phyloP scores from a whole-genome alignment of 2,888 invertebrate species.

The Thelaira solivaga region DNA sequence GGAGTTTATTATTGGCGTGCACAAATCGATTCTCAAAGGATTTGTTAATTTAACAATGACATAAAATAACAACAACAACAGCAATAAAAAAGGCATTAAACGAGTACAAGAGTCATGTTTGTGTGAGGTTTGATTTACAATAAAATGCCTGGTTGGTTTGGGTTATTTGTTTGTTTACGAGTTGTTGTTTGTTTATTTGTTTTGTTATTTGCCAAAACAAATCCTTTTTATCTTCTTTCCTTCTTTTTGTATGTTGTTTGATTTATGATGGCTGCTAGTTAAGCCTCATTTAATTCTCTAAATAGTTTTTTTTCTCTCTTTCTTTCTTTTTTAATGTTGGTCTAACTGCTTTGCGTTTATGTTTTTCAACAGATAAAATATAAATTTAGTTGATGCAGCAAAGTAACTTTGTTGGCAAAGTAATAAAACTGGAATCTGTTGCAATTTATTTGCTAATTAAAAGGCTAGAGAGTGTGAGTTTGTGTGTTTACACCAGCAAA shows the following conservation, averaged over 20 bases:
- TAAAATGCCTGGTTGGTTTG: not conserved
- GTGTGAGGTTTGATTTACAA: not conserved
- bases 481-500: no score
- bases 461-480: no score
- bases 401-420: not conserved
- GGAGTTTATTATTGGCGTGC: conserved; percentile 72
- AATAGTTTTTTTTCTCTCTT: no score
- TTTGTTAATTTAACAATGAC: conserved; percentile 66
- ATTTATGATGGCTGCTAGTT: conserved; percentile 54
- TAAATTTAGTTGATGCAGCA: not conserved
- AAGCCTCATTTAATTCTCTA: conserved; percentile 67
- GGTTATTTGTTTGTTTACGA: not conserved
- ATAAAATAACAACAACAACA: not conserved
- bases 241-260: conserved; percentile 2
- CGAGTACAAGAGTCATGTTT: conserved; percentile 4
- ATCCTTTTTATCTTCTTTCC: conserved; percentile 31
- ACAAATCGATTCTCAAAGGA: conserved; percentile 75
- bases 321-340: conserved; percentile 21
- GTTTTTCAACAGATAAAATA: not conserved
- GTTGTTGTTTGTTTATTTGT: not conserved
- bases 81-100: conserved; percentile 17
- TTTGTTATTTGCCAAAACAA: conserved; percentile 38
- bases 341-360: not conserved
- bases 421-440: not conserved
- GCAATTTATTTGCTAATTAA: conserved; percentile 32